Evolutionary conservation across 23 tunicate genomes (phyloP), one percentile per base, ranked within the genome.

Genomic region (Corella eumyota): DNA sequence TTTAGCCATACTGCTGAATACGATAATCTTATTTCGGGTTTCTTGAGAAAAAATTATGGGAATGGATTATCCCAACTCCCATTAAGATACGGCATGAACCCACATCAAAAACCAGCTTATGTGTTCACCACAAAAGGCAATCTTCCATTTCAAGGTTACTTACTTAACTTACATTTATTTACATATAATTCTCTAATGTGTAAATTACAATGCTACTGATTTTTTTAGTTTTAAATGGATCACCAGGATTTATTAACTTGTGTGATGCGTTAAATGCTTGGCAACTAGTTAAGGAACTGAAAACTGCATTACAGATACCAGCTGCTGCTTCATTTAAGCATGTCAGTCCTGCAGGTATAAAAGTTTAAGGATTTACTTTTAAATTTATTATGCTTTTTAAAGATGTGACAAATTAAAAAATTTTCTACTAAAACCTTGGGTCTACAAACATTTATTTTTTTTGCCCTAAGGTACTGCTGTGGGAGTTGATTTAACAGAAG

Each of bases 191-290:
- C n/a, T n/a, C n/a, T n/a, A n/a, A n/a, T n/a, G n/a, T n/a, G n/a
- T n/a, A n/a, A n/a, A n/a, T n/a, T n/a, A 9, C 48, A 40, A 40
- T 40, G 48, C 15, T 15, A 15, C 11, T 51, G 11, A n/a, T 13
- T 6, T 49, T 60, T 73, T 21, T 55, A 83, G 93, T 83, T 22
- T 56, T 83, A 32, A 85, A 85, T 77, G 95, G 95, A 2, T 76
- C 85, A 17, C 95, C 85, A 6, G 95, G 95, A 7, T 85, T 71
- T 49, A 85, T 85, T 36, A 85, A 85, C 52, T 65, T 85, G 3
- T 85, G 95, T 60, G 95, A 85, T 58, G 95, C 95, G 26, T 65
- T 85, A 33, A 85, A 85, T 59, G 77, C 95, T 0, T 85, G 95
- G 95, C 95, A 85, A 54, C 70, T 85, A 0, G 95, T 85, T 26